These are phyloP conservation scores for Synergus laeviventris DNA, from an alignment of 2,888 invertebrate genomes.

Conservation along the genomic window DNA sequence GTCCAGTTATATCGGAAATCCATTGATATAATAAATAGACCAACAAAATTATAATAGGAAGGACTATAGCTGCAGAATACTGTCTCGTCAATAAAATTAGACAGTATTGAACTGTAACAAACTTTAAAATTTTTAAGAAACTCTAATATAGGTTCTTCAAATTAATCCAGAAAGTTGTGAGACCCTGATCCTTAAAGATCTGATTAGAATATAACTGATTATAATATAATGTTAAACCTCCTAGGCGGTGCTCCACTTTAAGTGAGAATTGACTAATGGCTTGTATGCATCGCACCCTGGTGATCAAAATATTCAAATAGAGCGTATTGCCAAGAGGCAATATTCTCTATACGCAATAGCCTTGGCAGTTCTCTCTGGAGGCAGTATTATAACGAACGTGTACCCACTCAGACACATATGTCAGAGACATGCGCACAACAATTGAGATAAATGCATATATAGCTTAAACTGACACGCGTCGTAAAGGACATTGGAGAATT, in stretches of 20 bases:
- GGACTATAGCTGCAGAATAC: not conserved
- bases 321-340: conserved; percentile 61
- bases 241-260: conserved; percentile 51
- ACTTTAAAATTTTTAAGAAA: too few species aligned
- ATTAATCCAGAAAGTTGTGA: too few species aligned
- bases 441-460: not conserved
- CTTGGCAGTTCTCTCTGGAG: conserved; percentile 46
- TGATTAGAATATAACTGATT: not conserved
- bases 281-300: conserved; percentile 55
- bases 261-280: conserved; percentile 61
- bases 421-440: not conserved
- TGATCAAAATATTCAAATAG: conserved; percentile 62
- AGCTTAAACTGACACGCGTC: conserved; percentile 5
- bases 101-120: too few species aligned
- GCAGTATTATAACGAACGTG: conserved; percentile 14
- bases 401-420: not conserved
- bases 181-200: too few species aligned
- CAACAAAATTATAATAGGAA: not conserved
- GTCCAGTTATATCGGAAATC: not conserved
- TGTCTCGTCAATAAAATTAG: not conserved
- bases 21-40: not conserved
- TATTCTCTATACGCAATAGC: conserved; percentile 51
- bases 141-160: too few species aligned
- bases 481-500: conserved; percentile 5
- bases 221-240: conserved; percentile 50